Base-by-base conservation (phyloP, 1,140 invertebrate species). In the Aphelenchoides avenae region DNA sequence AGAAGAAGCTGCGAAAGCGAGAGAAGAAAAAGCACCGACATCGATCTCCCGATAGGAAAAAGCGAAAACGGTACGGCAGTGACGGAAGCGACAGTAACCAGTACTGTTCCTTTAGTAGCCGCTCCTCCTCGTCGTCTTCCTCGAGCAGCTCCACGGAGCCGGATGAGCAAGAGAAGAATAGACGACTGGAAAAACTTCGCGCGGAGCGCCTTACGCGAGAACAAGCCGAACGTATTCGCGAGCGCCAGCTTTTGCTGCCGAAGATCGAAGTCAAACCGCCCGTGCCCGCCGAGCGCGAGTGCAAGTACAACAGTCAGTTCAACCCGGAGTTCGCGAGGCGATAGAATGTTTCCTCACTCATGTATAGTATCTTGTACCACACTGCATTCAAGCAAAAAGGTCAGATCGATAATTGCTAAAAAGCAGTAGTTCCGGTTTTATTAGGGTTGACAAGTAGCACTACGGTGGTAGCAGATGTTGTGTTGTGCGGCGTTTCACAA, bases 271-370 rank as follows among this genome's bases (percentile, higher is more conserved):
- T 29, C 34, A 47, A 34, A 22, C 5, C 39, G 9, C 34, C 71
- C 29, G 33, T 52, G 18, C 55, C 61, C 26, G 44, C 33, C 30
- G 57, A 57, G 24, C 44, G 53, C 7, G 57, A 56, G 29, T 57
- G 86, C 69, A 87, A 86, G 80, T 93, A 94, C 75, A 91, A 90
- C 81, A 89, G 88, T 5, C 89, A 92, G 79, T 93, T 89, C 77
- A 92, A 91, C 80, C 90, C 90, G 44, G 84, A 88, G 79, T 77
- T 89, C 30, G 88, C 87, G 22, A 83, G 85, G 71, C 87, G 66
- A 33, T 60, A 89, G 52, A 41, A 15, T 51, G 26, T 44, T 51
- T 24, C 41, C 30, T 44, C 39, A 41, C n/a, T n/a, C n/a, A n/a
- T n/a, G n/a, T n/a, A n/a, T n/a, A n/a, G n/a, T n/a, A n/a, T n/a